Conservation (phyloP, 1,140 invertebrate genomes). For the Rhagoletis pomonella region DNA sequence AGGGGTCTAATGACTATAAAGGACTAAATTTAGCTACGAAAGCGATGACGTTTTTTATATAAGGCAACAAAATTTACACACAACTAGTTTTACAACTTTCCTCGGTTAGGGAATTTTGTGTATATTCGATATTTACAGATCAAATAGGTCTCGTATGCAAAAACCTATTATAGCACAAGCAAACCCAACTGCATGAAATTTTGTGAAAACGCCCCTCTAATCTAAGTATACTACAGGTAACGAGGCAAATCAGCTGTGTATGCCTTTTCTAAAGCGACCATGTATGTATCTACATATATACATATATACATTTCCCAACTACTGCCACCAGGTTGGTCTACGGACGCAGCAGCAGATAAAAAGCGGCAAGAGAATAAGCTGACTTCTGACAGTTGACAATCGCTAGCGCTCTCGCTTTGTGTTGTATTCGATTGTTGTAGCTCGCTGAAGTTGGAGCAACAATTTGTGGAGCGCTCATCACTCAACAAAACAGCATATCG, state of each 20-base stretch:
- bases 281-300: background rate
- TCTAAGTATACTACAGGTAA: background rate
- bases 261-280: slow-evolving; percentile 12
- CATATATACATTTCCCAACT: background rate
- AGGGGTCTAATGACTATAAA: no score
- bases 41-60: no score
- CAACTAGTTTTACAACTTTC: no score
- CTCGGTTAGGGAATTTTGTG: no score
- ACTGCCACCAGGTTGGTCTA: background rate
- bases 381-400: slow-evolving; percentile 39
- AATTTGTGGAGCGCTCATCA: slow-evolving; percentile 5
- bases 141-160: no score
- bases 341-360: slow-evolving; percentile 9
- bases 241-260: background rate
- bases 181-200: no score
- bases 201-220: background rate
- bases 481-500: background rate
- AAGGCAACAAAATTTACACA: no score
- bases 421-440: slow-evolving; percentile 29
- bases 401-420: slow-evolving; percentile 15
- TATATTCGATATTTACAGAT: no score
- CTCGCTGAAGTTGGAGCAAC: slow-evolving; percentile 37
- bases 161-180: no score
- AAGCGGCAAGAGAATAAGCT: slow-evolving; percentile 35
- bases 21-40: no score